Base-by-base conservation (phyloP, 2,888 invertebrate genomes). In the Chymomyza caudatula region DNA sequence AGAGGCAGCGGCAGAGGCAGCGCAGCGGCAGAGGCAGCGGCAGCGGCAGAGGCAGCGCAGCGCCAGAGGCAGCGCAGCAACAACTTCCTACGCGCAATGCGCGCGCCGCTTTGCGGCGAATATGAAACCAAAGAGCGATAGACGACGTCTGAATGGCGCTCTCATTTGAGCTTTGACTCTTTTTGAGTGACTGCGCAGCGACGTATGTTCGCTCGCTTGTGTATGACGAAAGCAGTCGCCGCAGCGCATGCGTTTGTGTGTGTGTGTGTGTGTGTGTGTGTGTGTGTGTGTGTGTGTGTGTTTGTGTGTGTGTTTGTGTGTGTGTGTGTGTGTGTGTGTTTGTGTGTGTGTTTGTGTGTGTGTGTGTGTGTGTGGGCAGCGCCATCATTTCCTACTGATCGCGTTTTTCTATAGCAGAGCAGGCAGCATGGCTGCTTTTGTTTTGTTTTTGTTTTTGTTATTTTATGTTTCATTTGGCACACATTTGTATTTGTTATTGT, bases 401-500 rank as follows among this genome's bases (percentile, higher is more conserved):
- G 53, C 51, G 44, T 55, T 67, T 63, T 22, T 53, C 4, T 72
- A 66, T 66, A 71, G 29, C 22, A n/a, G n/a, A n/a, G n/a, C n/a
- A n/a, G n/a, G n/a, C n/a, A 29, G 29, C 44, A 17, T 17, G 17
- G 15, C 17, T 56, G 11, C 23, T 5, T 17, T 63, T 42, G n/a
- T n/a, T n/a, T 63, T 6, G 13, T 3, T 25, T 23, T 61, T 49
- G 43, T 42, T 52, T 22, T 65, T 55, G 8, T 64, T 51, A 67
- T 65, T 69, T 73, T 69, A 71, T 77, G 60, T 77, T 70, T 67
- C 68, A 74, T 74, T 83, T 80, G 79, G 79, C 79, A 79, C 80
- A 79, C 78, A 83, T 80, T 80, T 74, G 11, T 53, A 25, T 53
- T 25, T 53, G 4, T 25, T n/a, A 15, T 53, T 69, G 54, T 56